A percentile compares a stretch with the other conserved stretches of the same genome.
These are phyloP conservation scores for Eristalinus aeneus DNA, from an alignment of 2,888 invertebrate genomes.

Conservation along the genomic window DNA sequence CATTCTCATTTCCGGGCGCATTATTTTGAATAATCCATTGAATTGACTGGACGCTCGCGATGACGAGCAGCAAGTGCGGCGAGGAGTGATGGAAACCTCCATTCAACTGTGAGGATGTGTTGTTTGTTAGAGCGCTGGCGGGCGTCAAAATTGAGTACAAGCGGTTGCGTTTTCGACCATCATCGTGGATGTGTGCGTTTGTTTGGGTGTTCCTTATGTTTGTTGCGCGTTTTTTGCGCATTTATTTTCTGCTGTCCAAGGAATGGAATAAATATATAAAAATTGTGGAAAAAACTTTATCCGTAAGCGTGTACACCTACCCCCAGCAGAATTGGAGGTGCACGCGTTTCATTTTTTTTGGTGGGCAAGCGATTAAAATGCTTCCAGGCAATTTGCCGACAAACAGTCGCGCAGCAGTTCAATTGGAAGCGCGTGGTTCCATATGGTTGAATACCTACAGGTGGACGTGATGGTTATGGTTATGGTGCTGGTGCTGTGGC, in stretches of 20 bases:
- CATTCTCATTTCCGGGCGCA: conserved; percentile 31
- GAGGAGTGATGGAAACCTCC: background rate
- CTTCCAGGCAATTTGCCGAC: conserved; percentile 67
- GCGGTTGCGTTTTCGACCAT: conserved; percentile 59
- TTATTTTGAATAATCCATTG: conserved; percentile 67
- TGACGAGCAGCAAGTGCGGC: background rate
- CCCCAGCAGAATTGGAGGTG: conserved; percentile 11
- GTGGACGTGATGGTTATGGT: conserved; percentile 45
- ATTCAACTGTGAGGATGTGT: conserved; percentile 13
- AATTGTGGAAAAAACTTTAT: background rate
- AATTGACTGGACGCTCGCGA: conserved; percentile 23
- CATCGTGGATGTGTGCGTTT: conserved; percentile 1
- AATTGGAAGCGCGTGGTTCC: conserved; percentile 57
- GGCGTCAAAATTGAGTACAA: conserved; percentile 67
- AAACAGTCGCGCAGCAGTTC: conserved; percentile 58
- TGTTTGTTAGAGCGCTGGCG: conserved; percentile 55
- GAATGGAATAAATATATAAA: conserved; percentile 39
- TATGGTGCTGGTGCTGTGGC: background rate
- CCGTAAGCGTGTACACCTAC: background rate
- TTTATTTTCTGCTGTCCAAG: conserved; percentile 4
- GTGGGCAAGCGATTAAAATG: conserved; percentile 53
- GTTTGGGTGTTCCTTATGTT: background rate
- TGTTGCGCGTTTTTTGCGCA: background rate
- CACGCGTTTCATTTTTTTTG: background rate
- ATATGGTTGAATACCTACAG: conserved; percentile 63